A percentile compares a stretch with the other conserved stretches of the same genome.
Conservation (phyloP, 1,140 invertebrate genomes). For the Ridgeia piscesae region DNA sequence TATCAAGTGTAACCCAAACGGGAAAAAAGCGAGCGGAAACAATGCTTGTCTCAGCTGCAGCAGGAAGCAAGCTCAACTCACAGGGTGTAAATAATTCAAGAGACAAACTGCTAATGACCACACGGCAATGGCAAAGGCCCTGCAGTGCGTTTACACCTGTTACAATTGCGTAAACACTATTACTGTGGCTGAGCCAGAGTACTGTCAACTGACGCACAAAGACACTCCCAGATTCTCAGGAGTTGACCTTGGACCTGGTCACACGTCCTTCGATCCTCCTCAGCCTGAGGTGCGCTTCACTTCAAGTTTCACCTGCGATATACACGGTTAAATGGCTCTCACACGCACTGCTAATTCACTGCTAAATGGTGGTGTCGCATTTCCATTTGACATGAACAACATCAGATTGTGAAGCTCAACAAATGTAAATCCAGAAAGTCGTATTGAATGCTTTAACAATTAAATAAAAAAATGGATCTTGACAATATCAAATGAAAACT, state of each 20-base stretch:
- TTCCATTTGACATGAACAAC: too few species aligned
- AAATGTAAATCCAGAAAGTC: too few species aligned
- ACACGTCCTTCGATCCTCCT: neutral
- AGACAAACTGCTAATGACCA: slow-evolving; percentile 5
- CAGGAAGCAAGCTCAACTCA: neutral
- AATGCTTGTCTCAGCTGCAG: neutral
- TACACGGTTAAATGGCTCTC: neutral
- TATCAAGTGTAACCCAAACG: neutral
- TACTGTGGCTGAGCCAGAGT: neutral
- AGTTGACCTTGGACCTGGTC: neutral
- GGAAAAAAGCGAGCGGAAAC: neutral
- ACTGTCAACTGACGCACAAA: neutral
- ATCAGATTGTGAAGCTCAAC: too few species aligned
- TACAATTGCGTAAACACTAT: slow-evolving; percentile 1
- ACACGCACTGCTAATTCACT: neutral
- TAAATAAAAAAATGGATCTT: too few species aligned
- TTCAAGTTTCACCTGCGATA: neutral
- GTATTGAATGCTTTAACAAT: too few species aligned
- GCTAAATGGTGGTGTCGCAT: too few species aligned
- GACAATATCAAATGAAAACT: too few species aligned
- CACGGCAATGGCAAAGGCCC: neutral
- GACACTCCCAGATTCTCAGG: neutral
- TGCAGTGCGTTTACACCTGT: neutral
- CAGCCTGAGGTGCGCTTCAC: neutral
- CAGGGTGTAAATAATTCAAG: neutral